Base-by-base conservation (phyloP, 2,888 invertebrate species). In the Cyaniris semiargus region DNA sequence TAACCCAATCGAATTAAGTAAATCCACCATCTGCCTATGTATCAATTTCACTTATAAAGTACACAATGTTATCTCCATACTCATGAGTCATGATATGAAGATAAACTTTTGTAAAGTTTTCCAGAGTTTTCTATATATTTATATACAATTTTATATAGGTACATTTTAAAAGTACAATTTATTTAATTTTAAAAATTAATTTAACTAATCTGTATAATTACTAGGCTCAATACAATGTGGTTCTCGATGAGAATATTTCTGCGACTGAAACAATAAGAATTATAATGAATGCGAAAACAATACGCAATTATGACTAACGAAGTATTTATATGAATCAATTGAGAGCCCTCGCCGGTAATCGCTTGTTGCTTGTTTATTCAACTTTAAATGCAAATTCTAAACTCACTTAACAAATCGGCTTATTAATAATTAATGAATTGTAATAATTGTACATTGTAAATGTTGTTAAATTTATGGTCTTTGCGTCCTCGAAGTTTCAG, bases 351-450 rank as follows among this genome's bases (percentile, higher is more conserved):
- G 23, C 8, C 44, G 23, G 71, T 72, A 44, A 72, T 38, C 72
- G 38, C 72, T 38, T 44, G 91, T 86, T 86, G 85, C 88, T 90
- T 89, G 92, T 88, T 90, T 92, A 91, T 79, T 93, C 92, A 91
- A 92, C 89, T 92, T 84, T 85, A 66, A 44, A 38, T 72, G 72
- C 72, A 72, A 48, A 48, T 48, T 48, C 38, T 72, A 72, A 72
- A 72, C 72, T 44, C 23, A 72, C 44, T 44, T 27, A 31, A 31
- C 27, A 31, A 27, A 27, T 27, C 27, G 66, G 66, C 66, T 66
- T 66, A 66, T 66, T 66, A 66, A 60, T 23, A 60, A 60, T 60
- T 60, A 60, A 60, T 60, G 60, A 60, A 10, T 23, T 60, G 60
- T 60, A 23, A 23, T 60, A 60, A 60, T 23, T 23, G 4, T 10